Conservation (phyloP, 2,113 vertebrate genomes). For the Lota lota region DNA sequence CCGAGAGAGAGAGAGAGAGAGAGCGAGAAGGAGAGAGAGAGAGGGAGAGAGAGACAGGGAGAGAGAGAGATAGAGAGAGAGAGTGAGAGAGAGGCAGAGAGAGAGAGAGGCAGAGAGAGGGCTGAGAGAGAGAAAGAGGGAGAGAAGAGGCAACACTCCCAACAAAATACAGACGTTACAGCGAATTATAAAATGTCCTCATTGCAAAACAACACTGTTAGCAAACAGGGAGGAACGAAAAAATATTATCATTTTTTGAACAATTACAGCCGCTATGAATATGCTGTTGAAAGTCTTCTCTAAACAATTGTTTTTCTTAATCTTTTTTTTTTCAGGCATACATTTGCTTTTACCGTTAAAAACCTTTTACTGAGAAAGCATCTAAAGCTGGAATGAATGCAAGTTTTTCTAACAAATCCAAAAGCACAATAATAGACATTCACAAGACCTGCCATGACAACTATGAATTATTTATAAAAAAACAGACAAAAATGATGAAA, state of each 20-base stretch:
- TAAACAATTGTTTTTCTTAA: background rate
- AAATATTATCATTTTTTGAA: no score
- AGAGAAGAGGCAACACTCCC: no score
- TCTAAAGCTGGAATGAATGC: background rate
- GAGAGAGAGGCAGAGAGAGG: background rate
- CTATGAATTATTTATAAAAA: constrained; percentile 20
- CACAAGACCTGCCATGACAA: background rate
- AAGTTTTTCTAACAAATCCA: background rate
- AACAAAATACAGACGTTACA: no score
- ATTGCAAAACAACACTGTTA: no score
- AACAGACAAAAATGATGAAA: background rate
- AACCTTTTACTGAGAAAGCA: background rate
- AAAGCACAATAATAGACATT: background rate
- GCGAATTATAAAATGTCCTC: no score
- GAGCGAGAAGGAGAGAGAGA: constrained; percentile 25
- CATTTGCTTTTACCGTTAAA: background rate
- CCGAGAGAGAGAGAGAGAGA: constrained; percentile 14
- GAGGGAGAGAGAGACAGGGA: constrained; percentile 5
- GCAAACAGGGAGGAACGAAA: no score
- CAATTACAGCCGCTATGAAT: no score
- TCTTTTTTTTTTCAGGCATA: background rate
- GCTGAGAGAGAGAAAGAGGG: background rate
- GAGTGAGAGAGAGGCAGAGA: background rate
- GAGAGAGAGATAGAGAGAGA: constrained; percentile 2
- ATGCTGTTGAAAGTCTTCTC: no score